Base-by-base conservation (phyloP, 2,113 vertebrate species). In the Tor tambroides region DNA sequence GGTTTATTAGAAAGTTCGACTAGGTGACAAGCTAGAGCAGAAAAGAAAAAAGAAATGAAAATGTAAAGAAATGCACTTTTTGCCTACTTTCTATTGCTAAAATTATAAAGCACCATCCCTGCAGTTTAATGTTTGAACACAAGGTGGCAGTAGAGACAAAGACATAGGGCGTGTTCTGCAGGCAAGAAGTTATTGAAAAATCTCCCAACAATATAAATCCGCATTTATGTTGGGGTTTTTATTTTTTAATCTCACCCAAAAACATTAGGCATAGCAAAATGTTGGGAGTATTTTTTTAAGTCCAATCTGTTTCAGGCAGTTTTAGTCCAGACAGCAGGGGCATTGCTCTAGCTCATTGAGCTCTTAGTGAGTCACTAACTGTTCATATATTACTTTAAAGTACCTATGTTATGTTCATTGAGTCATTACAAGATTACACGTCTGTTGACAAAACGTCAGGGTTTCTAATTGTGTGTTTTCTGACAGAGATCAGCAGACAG, bases 81-180 rank as follows among this genome's bases (percentile, higher is more conserved):
- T 54, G 15, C 2, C 32, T 71, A 41, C 35, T 74, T n/a, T 74
- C 38, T n/a, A 14, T 74, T n/a, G 10, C 41, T 28, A 28, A 14
- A 77, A 46, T 28, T 19, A 43, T 5, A 11, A 43, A 76, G 54
- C 77, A n/a, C 19, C 19, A 35, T 65, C 30, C 67, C 14, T 86
- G 69, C 26, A 65, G 54, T 67, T 75, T 51, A 21, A 21, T 3
- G 14, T 15, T 4, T 87, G 21, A 85, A 83, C 88, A 83, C 87
- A 19, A 69, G 88, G 35, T 21, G 85, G 82, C 78, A 85, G 81
- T 75, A 85, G 61, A 38, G 56, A 67, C 67, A 26, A 6, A 41
- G 6, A 17, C 75, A 54, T 49, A 7, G 35, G 72, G n/a, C 12
- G 75, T 49, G 75, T 30, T 51, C 46, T 6, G 38, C 72, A 30